Evolutionary conservation across 2,888 invertebrate species (phyloP).

Genomic region (Sarcophaga subvicina): DNA sequence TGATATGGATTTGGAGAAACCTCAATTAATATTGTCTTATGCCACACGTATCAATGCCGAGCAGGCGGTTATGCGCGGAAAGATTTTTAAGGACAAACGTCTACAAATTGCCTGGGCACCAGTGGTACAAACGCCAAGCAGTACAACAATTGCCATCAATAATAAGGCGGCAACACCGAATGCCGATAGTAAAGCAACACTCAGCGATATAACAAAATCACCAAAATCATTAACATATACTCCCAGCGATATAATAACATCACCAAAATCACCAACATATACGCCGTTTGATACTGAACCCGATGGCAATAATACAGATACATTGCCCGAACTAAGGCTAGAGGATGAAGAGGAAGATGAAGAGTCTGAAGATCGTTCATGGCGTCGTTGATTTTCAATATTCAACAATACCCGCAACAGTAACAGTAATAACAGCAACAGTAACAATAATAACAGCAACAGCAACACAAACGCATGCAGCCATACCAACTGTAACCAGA

Average conservation of each 20-base stretch:
- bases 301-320: slow-evolving; percentile 77
- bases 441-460: slow-evolving; percentile 44
- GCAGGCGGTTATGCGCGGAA: slow-evolving; percentile 81
- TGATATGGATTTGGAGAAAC: slow-evolving; percentile 87
- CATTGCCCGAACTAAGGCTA: slow-evolving; percentile 86
- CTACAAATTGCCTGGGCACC: slow-evolving; percentile 84
- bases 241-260: too few relatives aligned
- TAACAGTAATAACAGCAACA: slow-evolving; percentile 52
- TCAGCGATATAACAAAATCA: slow-evolving; percentile 62
- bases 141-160: slow-evolving; percentile 59
- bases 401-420: slow-evolving; percentile 52
- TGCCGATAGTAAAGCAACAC: slow-evolving; percentile 74
- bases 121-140: slow-evolving; percentile 72
- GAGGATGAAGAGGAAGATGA: slow-evolving; percentile 94
- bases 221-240: slow-evolving; percentile 43
- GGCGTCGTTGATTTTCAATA: slow-evolving; percentile 89
- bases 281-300: slow-evolving; percentile 73
- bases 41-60: slow-evolving; percentile 81
- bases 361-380: slow-evolving; percentile 92
- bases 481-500: slow-evolving; percentile 68
- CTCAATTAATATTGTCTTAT: slow-evolving; percentile 82
- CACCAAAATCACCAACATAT: slow-evolving; percentile 49
- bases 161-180: slow-evolving; percentile 64
- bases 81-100: slow-evolving; percentile 87
- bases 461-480: slow-evolving; percentile 55